Conservation (phyloP, 2,888 invertebrate genomes). For the Luperina nickerlii region DNA sequence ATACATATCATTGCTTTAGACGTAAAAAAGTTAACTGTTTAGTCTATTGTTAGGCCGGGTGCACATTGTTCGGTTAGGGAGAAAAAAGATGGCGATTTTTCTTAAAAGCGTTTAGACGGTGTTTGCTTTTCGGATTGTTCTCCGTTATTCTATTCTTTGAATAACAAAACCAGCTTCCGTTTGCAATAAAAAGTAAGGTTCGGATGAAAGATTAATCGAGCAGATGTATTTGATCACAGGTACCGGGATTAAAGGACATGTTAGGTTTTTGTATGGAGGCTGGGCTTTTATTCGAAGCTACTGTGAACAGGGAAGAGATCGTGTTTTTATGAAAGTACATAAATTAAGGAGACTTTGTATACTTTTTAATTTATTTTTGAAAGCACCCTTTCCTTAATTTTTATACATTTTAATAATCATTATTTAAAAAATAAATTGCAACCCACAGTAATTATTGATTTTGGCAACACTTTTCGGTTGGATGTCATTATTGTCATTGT, state of each 20-base stretch:
- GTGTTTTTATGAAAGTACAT: too few relatives aligned
- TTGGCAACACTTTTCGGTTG: too few relatives aligned
- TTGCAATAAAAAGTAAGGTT: not conserved
- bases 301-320: too few relatives aligned
- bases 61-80: conserved; percentile 30
- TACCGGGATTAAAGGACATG: not conserved
- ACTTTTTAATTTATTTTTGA: too few relatives aligned
- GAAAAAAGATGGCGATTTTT: conserved; percentile 21
- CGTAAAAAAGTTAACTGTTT: conserved; percentile 62
- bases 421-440: too few relatives aligned
- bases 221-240: conserved; percentile 16
- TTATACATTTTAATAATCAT: too few relatives aligned
- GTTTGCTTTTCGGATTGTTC: not conserved
- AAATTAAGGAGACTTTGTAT: too few relatives aligned
- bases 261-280: too few relatives aligned
- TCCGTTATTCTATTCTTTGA: not conserved
- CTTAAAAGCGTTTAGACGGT: not conserved
- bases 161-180: not conserved
- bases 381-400: too few relatives aligned
- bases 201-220: conserved; percentile 9
- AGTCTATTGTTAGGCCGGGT: conserved; percentile 62
- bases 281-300: too few relatives aligned
- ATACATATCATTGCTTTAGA: conserved; percentile 62
- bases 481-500: too few relatives aligned
- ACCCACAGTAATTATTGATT: too few relatives aligned